phyloP scores from a whole-genome alignment of 2,113 vertebrate species.

The Microtus richardsoni region DNA sequence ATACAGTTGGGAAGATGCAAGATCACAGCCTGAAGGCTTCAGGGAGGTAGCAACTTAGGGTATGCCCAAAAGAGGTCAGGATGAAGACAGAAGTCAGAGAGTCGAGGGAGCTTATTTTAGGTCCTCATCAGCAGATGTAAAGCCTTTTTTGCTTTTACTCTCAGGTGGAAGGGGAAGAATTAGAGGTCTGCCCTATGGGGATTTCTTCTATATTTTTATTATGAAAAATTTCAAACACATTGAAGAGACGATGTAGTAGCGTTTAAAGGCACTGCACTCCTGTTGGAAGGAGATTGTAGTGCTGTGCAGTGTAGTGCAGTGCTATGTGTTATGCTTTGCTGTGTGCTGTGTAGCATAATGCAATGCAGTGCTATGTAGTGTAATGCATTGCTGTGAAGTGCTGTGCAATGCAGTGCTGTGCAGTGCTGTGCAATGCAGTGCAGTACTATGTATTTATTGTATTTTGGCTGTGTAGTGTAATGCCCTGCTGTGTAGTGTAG shows the following conservation, averaged over 20 bases:
- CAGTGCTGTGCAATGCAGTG: background rate
- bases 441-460: no score
- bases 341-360: background rate
- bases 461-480: no score
- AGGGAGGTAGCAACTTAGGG: background rate
- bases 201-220: background rate
- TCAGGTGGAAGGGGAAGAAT: background rate
- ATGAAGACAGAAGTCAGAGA: background rate
- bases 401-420: background rate
- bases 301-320: background rate
- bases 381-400: background rate
- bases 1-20: background rate
- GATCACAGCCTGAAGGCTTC: background rate
- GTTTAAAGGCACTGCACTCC: background rate
- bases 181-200: background rate
- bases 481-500: no score
- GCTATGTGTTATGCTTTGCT: background rate
- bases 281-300: background rate
- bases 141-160: background rate
- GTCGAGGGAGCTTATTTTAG: no score
- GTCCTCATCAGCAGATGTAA: background rate
- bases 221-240: slow-evolving; percentile 1
- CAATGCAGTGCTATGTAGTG: background rate
- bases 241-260: background rate
- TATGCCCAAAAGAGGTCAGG: background rate